Evolutionary conservation across 2,888 invertebrate genomes (phyloP), one percentile per base, ranked within the genome.

Genomic region (Pammene aurita): DNA sequence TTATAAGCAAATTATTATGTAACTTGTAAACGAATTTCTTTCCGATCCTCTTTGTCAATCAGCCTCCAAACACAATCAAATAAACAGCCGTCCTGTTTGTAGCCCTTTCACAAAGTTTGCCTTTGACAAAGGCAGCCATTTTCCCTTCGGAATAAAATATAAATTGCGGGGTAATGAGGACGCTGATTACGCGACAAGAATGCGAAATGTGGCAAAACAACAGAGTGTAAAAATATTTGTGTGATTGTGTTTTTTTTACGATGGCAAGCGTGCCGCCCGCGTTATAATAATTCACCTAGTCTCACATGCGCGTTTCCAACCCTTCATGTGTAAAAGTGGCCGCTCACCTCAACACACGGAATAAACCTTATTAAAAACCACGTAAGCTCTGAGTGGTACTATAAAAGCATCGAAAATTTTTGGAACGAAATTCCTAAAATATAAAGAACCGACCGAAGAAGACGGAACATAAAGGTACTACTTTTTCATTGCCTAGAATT

Each of bases 61-160:
- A 48, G 38, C 34, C 46, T 13, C 41, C 34, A 48, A 34, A 38
- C 50, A 62, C 38, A 62, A 62, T 62, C 61, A 41, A 50, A 62
- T 50, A 62, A 62, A 50, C 38, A 54, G 14, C 26, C 52, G 42
- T 0, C 9, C 42, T 35, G 56, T 65, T 48, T 65, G 10, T n/a
- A 46, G 55, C 64, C 62, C 67, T 48, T 50, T 14, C 42, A 11
- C 50, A 7, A 50, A 66, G 44, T 66, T 67, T 10, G 54, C 26
- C 41, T 44, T 58, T 67, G 62, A 57, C 67, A 67, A 67, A 62
- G 62, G 42, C 48, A 48, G 16, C 35, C 46, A 42, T 66, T 44
- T 44, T 58, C 52, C 56, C 48, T 62, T 56, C 34, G 16, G n/a
- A 50, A 66, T 62, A 67, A 67, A 67, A 67, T 67, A 67, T 67